Conservation (phyloP, 2,888 invertebrate species). For the Sabellastarte sp. region DNA sequence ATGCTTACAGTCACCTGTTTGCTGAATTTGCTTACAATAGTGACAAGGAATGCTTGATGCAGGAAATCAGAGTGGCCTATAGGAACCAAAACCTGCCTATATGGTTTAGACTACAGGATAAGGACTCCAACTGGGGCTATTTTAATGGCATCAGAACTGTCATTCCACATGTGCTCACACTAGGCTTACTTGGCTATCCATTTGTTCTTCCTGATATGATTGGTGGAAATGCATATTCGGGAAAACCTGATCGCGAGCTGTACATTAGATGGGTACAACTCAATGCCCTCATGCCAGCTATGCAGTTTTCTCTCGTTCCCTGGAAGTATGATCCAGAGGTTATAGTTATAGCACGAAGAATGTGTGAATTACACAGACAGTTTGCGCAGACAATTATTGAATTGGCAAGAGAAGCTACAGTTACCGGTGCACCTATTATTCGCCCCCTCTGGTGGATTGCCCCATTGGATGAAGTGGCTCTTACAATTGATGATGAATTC, state of each 20-base stretch:
- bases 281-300: slow-evolving; percentile 59
- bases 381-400: slow-evolving; percentile 33
- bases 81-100: slow-evolving; percentile 79
- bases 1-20: slow-evolving; percentile 35
- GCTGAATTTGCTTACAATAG: slow-evolving; percentile 12
- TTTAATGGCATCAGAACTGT: slow-evolving; percentile 74
- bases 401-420: slow-evolving; percentile 36
- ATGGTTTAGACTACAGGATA: slow-evolving; percentile 71
- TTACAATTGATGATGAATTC: slow-evolving; percentile 73
- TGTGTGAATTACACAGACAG: slow-evolving; percentile 19
- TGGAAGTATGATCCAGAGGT: slow-evolving; percentile 77
- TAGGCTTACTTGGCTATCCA: slow-evolving; percentile 77
- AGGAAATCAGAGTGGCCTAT: slow-evolving; percentile 79
- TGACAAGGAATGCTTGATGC: not conserved
- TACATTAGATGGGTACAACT: slow-evolving; percentile 74
- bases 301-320: slow-evolving; percentile 86
- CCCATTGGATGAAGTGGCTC: slow-evolving; percentile 73
- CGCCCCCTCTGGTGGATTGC: slow-evolving; percentile 87
- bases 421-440: slow-evolving; percentile 74
- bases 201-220: slow-evolving; percentile 91
- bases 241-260: slow-evolving; percentile 45
- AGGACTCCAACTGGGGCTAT: slow-evolving; percentile 81
- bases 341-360: slow-evolving; percentile 30
- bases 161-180: slow-evolving; percentile 73
- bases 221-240: slow-evolving; percentile 70